Conservation (phyloP, 1,140 invertebrate genomes). For the Eueides isabella region DNA sequence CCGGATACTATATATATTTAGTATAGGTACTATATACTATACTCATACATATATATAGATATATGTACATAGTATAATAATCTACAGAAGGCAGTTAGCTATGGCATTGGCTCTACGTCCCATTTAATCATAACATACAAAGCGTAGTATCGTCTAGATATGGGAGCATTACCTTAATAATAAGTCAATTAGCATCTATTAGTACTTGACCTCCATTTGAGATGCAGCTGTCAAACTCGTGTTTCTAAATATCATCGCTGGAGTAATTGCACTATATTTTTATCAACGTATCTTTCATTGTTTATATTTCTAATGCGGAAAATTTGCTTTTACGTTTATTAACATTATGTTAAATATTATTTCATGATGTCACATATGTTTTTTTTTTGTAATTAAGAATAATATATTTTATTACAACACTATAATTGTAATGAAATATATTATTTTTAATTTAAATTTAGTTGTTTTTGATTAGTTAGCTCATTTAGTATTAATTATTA, state of each 20-base stretch:
- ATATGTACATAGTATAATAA: no score
- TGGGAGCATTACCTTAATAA: background rate
- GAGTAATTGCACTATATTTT: background rate
- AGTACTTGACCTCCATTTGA: background rate
- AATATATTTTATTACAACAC: background rate
- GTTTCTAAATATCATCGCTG: background rate
- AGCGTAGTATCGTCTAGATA: background rate
- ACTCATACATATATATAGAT: no score
- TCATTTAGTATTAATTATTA: no score
- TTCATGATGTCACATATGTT: no score
- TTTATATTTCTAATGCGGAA: constrained; percentile 9
- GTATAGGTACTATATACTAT: no score
- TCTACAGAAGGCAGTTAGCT: background rate
- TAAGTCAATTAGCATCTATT: background rate
- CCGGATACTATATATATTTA: no score
- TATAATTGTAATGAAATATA: background rate
- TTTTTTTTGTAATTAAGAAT: no score
- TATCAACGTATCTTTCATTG: background rate
- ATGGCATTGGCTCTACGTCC: background rate
- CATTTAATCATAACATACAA: background rate
- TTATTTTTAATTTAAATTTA: background rate
- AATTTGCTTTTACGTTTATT: constrained; percentile 8
- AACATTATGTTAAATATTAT: background rate
- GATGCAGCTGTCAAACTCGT: background rate
- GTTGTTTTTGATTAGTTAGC: background rate